These are phyloP conservation scores for Phyllostomus hastatus DNA, from an alignment of 2,113 vertebrate genomes.

Conservation along the genomic window DNA sequence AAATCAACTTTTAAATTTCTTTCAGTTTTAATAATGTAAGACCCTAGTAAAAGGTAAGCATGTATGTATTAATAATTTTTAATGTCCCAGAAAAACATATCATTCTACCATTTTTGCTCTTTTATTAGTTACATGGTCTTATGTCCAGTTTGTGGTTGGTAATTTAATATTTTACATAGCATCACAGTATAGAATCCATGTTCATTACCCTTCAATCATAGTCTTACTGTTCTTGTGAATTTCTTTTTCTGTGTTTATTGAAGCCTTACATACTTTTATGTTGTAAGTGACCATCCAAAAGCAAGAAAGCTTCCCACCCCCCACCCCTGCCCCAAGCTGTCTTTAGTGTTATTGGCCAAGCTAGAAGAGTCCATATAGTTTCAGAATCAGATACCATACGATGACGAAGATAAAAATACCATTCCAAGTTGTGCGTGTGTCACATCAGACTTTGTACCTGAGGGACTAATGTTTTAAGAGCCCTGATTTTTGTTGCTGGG, in stretches of 20 bases:
- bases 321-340: neutral
- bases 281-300: slow-evolving; percentile 44
- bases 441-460: neutral
- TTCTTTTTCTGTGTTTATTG: slow-evolving; percentile 39
- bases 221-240: slow-evolving; percentile 37
- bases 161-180: slow-evolving; percentile 51
- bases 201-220: slow-evolving; percentile 48
- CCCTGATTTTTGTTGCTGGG: neutral
- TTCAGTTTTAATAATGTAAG: slow-evolving; percentile 74
- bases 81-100: slow-evolving; percentile 57
- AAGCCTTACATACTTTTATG: slow-evolving; percentile 20
- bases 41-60: slow-evolving; percentile 72
- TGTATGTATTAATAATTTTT: slow-evolving; percentile 57
- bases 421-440: neutral
- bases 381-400: slow-evolving; percentile 25
- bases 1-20: slow-evolving; percentile 70
- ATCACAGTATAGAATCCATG: slow-evolving; percentile 27
- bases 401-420: slow-evolving; percentile 30
- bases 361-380: slow-evolving; percentile 32
- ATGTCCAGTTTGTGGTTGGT: slow-evolving; percentile 48
- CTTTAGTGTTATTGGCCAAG: neutral
- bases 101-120: slow-evolving; percentile 48
- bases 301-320: neutral
- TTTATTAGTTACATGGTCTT: slow-evolving; percentile 58
- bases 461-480: slow-evolving; percentile 32